These are phyloP conservation scores for Drosophila repleta DNA, from an alignment of 1,140 invertebrate species.

Conservation along the genomic window DNA sequence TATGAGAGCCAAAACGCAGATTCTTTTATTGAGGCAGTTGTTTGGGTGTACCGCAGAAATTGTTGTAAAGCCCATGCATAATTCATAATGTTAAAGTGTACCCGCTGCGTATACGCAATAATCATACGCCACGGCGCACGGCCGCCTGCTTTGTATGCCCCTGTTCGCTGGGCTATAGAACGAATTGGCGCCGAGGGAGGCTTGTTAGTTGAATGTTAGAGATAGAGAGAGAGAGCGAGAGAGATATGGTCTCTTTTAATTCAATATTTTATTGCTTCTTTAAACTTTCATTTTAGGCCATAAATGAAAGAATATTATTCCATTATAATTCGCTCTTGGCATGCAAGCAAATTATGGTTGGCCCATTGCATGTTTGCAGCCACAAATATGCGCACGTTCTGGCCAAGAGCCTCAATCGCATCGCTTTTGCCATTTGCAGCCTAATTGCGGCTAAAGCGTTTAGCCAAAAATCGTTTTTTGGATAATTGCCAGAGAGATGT, in stretches of 20 bases:
- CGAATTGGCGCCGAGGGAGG: slow-evolving; percentile 34
- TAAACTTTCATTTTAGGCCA: slow-evolving; percentile 11
- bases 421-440: slow-evolving; percentile 26
- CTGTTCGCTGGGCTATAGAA: slow-evolving; percentile 27
- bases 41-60: slow-evolving; percentile 60
- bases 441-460: slow-evolving; percentile 56
- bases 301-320: slow-evolving; percentile 12
- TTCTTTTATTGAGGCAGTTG: slow-evolving; percentile 58
- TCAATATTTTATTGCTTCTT: background rate
- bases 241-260: background rate
- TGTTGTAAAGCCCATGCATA: slow-evolving; percentile 74
- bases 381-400: slow-evolving; percentile 40
- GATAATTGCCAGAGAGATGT: slow-evolving; percentile 47
- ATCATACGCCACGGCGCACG: slow-evolving; percentile 63
- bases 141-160: slow-evolving; percentile 28
- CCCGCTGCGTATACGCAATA: slow-evolving; percentile 79
- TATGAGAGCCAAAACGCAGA: slow-evolving; percentile 68
- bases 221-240: background rate
- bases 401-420: slow-evolving; percentile 28
- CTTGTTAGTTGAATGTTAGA: slow-evolving; percentile 22
- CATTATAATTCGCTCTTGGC: slow-evolving; percentile 3
- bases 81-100: slow-evolving; percentile 78
- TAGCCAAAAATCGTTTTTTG: slow-evolving; percentile 50
- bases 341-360: slow-evolving; percentile 2
- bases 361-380: slow-evolving; percentile 1